Evolutionary conservation across 2,797 vertebrate genomes (phyloP).

Genomic region (Parambassis ranga): DNA sequence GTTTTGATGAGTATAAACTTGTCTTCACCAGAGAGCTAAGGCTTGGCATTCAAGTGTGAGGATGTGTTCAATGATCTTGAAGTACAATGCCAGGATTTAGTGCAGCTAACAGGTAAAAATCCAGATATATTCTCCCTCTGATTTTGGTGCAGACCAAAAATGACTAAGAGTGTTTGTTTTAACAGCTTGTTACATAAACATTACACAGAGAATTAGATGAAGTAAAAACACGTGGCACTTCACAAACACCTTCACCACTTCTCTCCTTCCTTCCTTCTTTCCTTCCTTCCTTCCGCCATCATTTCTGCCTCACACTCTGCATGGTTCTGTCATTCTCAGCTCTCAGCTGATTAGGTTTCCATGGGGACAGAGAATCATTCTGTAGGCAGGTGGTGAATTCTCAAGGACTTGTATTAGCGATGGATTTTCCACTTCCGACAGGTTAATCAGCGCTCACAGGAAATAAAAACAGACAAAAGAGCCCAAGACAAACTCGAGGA

Average conservation of each 20-base stretch:
- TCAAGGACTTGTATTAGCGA: conserved; percentile 36
- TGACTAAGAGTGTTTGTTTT: too few species aligned
- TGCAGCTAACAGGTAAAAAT: too few species aligned
- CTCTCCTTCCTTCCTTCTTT: background rate
- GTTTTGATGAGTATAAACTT: too few species aligned
- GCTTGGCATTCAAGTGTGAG: too few species aligned
- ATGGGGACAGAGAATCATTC: conserved; percentile 50
- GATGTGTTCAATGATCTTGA: too few species aligned
- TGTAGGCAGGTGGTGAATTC: conserved; percentile 51
- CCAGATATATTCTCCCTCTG: too few species aligned
- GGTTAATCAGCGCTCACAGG: conserved; percentile 43
- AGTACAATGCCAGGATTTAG: too few species aligned
- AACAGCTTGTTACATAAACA: too few species aligned
- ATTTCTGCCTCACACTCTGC: conserved; percentile 3
- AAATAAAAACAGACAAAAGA: conserved; percentile 24
- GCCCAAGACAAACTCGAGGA: background rate
- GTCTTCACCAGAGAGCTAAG: too few species aligned
- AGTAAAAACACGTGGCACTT: background rate
- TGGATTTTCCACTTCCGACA: conserved; percentile 57
- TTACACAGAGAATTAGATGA: conserved; percentile 5
- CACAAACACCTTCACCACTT: conserved; percentile 3
- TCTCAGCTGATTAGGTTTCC: conserved; percentile 60
- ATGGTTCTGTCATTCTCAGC: conserved; percentile 2
- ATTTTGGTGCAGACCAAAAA: too few species aligned
- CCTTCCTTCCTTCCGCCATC: background rate